Evolutionary conservation across 2,113 vertebrate genomes (phyloP).

Genomic region (Indri indri): DNA sequence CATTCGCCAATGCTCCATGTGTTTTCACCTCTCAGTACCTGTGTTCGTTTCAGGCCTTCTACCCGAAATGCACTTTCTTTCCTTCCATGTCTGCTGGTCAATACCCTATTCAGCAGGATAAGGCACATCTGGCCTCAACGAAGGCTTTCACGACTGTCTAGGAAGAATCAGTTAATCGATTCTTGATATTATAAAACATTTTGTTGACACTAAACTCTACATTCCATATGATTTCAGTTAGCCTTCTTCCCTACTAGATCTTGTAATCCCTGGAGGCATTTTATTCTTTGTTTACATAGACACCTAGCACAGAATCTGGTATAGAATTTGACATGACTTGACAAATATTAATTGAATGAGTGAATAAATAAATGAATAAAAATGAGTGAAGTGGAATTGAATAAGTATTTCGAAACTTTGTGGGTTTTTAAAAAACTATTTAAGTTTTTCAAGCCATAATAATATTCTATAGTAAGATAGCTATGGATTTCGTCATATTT

Average conservation of each 20-base stretch:
- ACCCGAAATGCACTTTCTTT: background rate
- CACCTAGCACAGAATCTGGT: background rate
- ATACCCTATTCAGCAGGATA: background rate
- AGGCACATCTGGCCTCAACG: background rate
- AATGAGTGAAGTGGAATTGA: background rate
- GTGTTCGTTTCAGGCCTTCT: background rate
- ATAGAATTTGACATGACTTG: background rate
- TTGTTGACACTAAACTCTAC: background rate
- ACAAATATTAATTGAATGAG: background rate
- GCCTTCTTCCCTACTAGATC: background rate
- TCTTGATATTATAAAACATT: background rate
- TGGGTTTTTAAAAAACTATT: background rate
- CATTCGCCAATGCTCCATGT: background rate
- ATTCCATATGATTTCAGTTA: background rate
- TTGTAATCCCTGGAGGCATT: accelerated
- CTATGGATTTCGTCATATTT: background rate
- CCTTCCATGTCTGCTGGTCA: background rate
- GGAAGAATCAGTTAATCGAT: background rate
- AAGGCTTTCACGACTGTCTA: background rate
- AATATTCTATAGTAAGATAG: background rate
- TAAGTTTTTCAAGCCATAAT: background rate
- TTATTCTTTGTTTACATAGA: background rate
- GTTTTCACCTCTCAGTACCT: background rate
- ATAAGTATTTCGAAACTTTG: background rate
- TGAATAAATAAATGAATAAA: background rate